Evolutionary conservation across 2,888 invertebrate species (phyloP).

Genomic region (Tenodera sinensis): DNA sequence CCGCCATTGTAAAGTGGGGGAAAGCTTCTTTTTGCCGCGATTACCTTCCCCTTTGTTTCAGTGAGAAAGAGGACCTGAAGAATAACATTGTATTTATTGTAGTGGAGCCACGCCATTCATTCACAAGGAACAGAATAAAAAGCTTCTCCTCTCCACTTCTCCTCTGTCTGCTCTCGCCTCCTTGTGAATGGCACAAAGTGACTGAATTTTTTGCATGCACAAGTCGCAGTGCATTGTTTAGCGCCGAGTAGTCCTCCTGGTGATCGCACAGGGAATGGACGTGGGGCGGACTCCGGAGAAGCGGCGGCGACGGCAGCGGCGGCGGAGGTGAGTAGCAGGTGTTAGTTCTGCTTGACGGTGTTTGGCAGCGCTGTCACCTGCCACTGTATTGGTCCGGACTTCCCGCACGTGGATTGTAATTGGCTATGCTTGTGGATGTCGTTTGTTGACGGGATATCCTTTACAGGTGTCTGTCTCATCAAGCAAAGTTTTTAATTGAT

Average conservation of each 20-base stretch:
- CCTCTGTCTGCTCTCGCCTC: background rate
- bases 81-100: conserved; percentile 30
- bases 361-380: background rate
- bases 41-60: conserved; percentile 28
- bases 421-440: background rate
- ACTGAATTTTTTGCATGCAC: conserved; percentile 24
- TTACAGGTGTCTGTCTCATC: too few species aligned
- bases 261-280: conserved; percentile 5
- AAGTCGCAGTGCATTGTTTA: conserved; percentile 25
- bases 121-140: conserved; percentile 27
- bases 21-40: conserved; percentile 24
- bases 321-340: background rate
- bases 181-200: conserved; percentile 26
- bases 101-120: conserved; percentile 16
- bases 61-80: conserved; percentile 21
- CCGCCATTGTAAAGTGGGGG: conserved; percentile 16
- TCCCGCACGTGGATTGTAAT: background rate
- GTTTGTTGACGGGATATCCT: too few species aligned
- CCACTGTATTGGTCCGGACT: background rate
- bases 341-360: background rate
- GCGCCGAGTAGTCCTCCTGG: background rate
- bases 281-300: background rate
- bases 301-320: too few species aligned
- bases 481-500: too few species aligned
- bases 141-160: conserved; percentile 15